A percentile compares a stretch with the other conserved stretches of the same genome.
Conservation (phyloP, 2,888 invertebrate genomes). For the Dione vanillae region DNA sequence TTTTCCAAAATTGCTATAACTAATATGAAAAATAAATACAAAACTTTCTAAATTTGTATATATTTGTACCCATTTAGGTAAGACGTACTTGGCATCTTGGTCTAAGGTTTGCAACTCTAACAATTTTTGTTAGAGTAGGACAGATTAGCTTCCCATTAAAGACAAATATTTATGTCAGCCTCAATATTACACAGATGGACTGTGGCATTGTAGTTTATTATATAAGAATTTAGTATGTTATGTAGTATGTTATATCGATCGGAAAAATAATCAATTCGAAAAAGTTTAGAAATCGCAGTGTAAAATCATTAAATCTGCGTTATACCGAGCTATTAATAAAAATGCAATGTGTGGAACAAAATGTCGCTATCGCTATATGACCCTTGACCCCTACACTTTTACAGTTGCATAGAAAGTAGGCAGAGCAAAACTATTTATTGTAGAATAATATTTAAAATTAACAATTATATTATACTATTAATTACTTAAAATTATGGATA, state of each 20-base stretch:
- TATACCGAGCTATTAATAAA: slow-evolving; percentile 9
- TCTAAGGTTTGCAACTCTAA: not conserved
- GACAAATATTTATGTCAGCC: not conserved
- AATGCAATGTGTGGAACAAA: slow-evolving; percentile 4
- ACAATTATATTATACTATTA: too few relatives aligned
- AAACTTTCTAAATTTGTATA: not conserved
- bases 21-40: not conserved
- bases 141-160: not conserved
- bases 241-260: not conserved
- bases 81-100: not conserved
- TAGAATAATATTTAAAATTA: too few relatives aligned
- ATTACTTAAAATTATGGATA: too few relatives aligned
- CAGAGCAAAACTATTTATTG: not conserved
- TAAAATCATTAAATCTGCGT: not conserved
- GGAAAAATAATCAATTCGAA: too few relatives aligned
- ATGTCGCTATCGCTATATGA: slow-evolving; percentile 16
- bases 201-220: not conserved
- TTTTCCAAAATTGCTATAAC: slow-evolving; percentile 5
- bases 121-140: too few relatives aligned
- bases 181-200: not conserved
- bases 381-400: slow-evolving; percentile 12
- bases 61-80: too few relatives aligned
- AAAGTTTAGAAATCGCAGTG: not conserved
- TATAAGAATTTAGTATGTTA: not conserved
- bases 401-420: not conserved